These are phyloP conservation scores for Eulemur rubriventer DNA, from an alignment of 2,797 vertebrate genomes.

Conservation along the genomic window DNA sequence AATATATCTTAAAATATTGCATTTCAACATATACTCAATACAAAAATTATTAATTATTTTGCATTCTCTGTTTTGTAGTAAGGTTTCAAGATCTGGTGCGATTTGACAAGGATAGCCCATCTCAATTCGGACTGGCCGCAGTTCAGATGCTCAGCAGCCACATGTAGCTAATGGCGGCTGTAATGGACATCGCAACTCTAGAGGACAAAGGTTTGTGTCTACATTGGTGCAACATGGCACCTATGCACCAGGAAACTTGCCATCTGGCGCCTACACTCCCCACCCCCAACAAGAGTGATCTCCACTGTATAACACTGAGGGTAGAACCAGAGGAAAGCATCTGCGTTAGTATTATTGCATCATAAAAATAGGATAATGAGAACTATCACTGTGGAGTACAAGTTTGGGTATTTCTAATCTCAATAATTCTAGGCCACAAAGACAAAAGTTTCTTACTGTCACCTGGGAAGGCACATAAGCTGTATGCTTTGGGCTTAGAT, in stretches of 20 bases:
- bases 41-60: neutral
- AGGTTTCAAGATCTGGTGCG: neutral
- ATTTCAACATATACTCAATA: neutral
- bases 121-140: neutral
- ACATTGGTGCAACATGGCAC: neutral
- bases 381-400: neutral
- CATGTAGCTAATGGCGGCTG: rapidly evolving
- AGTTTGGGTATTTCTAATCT: neutral
- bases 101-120: neutral
- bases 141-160: neutral
- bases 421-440: neutral
- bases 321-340: neutral
- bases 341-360: neutral
- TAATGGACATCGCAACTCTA: rapidly evolving
- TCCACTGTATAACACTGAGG: neutral
- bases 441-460: neutral
- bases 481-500: neutral
- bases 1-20: neutral
- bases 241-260: neutral
- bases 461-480: neutral
- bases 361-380: neutral
- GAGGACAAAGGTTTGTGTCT: rapidly evolving
- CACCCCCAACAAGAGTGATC: neutral
- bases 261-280: neutral
- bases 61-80: neutral